Conservation (phyloP, 2,113 vertebrate genomes). For the Perccottus glenii region DNA sequence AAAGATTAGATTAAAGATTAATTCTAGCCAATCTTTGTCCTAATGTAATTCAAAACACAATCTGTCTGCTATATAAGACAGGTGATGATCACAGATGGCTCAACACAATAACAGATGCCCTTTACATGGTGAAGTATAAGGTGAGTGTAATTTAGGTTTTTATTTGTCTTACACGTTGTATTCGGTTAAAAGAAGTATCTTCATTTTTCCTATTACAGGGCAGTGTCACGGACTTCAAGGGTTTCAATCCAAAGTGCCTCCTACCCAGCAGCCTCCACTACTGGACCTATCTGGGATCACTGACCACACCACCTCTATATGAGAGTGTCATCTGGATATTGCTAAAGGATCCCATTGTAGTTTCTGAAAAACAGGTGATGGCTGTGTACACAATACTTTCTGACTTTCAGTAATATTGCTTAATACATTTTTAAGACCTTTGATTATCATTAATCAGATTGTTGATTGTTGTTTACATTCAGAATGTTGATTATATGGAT, state of each 20-base stretch:
- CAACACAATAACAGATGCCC: constrained; percentile 90
- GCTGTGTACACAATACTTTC: neutral
- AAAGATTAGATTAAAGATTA: neutral
- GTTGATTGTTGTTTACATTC: neutral
- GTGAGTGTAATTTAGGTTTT: constrained; percentile 61
- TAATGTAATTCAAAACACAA: neutral
- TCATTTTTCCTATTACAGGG: constrained; percentile 74
- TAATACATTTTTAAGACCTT: no score
- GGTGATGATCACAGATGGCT: constrained; percentile 87
- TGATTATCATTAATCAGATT: no score
- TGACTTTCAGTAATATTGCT: neutral
- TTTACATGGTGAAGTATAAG: constrained; percentile 97
- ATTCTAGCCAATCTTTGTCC: neutral
- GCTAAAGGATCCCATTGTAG: constrained; percentile 86
- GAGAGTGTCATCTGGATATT: constrained; percentile 96
- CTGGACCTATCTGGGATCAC: constrained; percentile 94
- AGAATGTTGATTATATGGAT: neutral
- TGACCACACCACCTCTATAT: constrained; percentile 92
- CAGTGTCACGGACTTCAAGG: constrained; percentile 86
- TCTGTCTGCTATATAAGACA: constrained; percentile 74
- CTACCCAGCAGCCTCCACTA: constrained; percentile 89
- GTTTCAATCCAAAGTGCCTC: constrained; percentile 92
- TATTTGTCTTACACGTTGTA: neutral
- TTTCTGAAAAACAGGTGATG: constrained; percentile 94
- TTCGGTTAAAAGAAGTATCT: neutral